Percentiles rank a stretch among this genome's conserved stretches.
phyloP scores from a whole-genome alignment of 2,888 invertebrate genomes.

The Punctoribates punctum region DNA sequence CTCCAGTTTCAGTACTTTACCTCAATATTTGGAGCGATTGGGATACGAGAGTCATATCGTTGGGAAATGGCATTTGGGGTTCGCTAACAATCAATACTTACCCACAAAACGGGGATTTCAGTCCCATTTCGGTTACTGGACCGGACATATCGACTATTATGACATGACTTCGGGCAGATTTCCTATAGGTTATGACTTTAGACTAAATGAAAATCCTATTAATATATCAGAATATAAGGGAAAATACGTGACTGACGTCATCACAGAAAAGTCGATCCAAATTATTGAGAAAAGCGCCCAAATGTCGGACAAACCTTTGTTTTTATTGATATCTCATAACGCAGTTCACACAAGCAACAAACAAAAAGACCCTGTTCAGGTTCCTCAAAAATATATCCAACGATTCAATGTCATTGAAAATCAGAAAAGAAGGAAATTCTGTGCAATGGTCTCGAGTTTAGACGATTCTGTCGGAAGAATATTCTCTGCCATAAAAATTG shows the following conservation, averaged over 20 bases:
- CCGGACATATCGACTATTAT: slow-evolving; percentile 84
- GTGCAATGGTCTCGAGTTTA: slow-evolving; percentile 77
- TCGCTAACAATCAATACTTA: slow-evolving; percentile 69
- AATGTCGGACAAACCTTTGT: slow-evolving; percentile 61
- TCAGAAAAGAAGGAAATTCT: slow-evolving; percentile 60
- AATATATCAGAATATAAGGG: slow-evolving; percentile 55
- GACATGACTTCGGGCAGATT: slow-evolving; percentile 65
- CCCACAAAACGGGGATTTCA: slow-evolving; percentile 76
- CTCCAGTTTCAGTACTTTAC: slow-evolving; percentile 71
- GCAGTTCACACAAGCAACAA: slow-evolving; percentile 82
- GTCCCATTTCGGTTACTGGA: slow-evolving; percentile 79
- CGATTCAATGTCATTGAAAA: slow-evolving; percentile 67
- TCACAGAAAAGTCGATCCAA: slow-evolving; percentile 69
- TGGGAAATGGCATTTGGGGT: slow-evolving; percentile 82
- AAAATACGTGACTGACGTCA: slow-evolving; percentile 76
- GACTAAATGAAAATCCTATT: slow-evolving; percentile 4
- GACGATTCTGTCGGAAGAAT: slow-evolving; percentile 80
- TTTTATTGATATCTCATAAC: slow-evolving; percentile 79
- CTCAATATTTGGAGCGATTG: slow-evolving; percentile 72
- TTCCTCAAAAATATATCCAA: slow-evolving; percentile 66
- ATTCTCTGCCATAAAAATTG: slow-evolving; percentile 64
- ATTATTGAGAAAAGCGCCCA: slow-evolving; percentile 66
- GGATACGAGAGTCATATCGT: slow-evolving; percentile 76
- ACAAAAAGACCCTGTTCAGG: slow-evolving; percentile 73
- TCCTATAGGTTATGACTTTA: slow-evolving; percentile 34